These are phyloP conservation scores for Metallyticus violacea DNA, from an alignment of 2,888 invertebrate genomes.

Conservation along the genomic window DNA sequence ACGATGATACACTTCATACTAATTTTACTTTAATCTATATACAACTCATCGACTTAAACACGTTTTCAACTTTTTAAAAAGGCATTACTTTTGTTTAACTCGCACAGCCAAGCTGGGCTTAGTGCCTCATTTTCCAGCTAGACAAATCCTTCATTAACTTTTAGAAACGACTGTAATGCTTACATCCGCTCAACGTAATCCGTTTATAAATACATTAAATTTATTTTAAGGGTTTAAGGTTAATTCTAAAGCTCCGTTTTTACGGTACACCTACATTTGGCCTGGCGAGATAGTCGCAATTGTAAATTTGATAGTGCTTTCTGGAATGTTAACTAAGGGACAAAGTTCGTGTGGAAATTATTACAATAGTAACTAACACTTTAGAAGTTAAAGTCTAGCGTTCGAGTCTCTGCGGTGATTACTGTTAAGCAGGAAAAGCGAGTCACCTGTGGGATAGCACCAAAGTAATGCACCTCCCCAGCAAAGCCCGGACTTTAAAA, in stretches of 20 bases:
- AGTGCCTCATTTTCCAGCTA: too few relatives aligned
- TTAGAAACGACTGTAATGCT: too few relatives aligned
- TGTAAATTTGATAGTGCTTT: background rate
- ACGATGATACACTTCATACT: too few relatives aligned
- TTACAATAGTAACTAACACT: background rate
- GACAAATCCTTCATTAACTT: too few relatives aligned
- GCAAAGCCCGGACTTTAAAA: background rate
- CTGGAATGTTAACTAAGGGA: background rate
- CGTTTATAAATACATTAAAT: background rate
- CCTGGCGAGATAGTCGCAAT: background rate
- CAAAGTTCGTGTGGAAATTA: background rate
- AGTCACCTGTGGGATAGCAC: background rate
- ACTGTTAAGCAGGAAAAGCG: background rate
- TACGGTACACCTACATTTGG: background rate
- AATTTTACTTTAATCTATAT: too few relatives aligned
- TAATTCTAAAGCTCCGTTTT: background rate
- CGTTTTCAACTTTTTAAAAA: too few relatives aligned
- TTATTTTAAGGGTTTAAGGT: background rate
- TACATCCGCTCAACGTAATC: too few relatives aligned
- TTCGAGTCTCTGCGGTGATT: background rate
- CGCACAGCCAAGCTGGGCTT: too few relatives aligned
- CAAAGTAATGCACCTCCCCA: background rate
- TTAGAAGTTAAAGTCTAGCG: background rate
- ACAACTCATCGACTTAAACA: too few relatives aligned
- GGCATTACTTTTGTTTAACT: too few relatives aligned